Conservation (phyloP, 1,140 invertebrate species). For the Adelges cooleyi region DNA sequence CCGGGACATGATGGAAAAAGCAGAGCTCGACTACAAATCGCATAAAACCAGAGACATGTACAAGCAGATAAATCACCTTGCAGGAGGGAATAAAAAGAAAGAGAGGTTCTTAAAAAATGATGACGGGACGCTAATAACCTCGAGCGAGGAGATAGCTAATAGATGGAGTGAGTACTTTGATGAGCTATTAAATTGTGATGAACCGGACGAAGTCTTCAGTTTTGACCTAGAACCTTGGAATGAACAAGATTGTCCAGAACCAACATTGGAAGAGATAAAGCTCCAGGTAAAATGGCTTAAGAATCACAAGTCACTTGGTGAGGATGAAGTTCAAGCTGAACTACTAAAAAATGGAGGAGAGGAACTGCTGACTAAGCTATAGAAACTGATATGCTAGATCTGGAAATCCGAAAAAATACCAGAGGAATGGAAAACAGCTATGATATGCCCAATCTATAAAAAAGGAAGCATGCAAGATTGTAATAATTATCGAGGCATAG, state of each 20-base stretch:
- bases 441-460: conserved; percentile 34
- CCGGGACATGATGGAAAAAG: neutral
- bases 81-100: neutral
- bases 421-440: conserved; percentile 31
- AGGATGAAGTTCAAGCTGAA: neutral
- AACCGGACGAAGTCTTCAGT: neutral
- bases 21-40: neutral
- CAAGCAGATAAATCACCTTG: neutral
- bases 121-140: neutral
- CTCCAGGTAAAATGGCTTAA: neutral
- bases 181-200: neutral
- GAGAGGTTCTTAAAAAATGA: neutral
- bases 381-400: neutral
- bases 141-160: neutral
- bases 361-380: neutral
- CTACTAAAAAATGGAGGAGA: neutral
- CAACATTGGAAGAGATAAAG: neutral
- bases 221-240: neutral
- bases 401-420: conserved; percentile 32
- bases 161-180: neutral
- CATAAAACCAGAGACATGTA: neutral
- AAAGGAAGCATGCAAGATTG: conserved; percentile 33
- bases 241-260: neutral
- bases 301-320: neutral
- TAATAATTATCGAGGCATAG: conserved; percentile 35